Percentiles rank a stretch among this genome's conserved stretches.
These are phyloP conservation scores for Hepsetus odoe DNA, from an alignment of 2,113 vertebrate genomes.

Conservation along the genomic window DNA sequence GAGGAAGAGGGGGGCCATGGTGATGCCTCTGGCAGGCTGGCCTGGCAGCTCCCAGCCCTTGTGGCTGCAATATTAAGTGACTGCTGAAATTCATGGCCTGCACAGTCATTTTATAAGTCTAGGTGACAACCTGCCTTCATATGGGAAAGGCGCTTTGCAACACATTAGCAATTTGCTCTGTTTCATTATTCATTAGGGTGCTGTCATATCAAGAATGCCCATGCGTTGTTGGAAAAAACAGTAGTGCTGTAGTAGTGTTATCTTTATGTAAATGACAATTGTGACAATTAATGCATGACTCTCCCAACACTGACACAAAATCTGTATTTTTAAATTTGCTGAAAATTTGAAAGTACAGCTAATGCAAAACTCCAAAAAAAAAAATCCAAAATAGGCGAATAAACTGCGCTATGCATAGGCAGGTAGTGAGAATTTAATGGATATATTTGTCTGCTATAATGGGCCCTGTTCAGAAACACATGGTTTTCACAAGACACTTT, in stretches of 20 bases:
- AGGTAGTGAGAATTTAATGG: conserved; percentile 27
- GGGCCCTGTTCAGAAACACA: conserved; percentile 25
- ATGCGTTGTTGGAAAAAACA: conserved; percentile 24
- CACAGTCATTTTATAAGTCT: conserved; percentile 72
- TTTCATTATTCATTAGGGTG: conserved; percentile 41
- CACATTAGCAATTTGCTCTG: conserved; percentile 73
- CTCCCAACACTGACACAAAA: conserved; percentile 1
- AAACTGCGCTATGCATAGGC: conserved; percentile 5
- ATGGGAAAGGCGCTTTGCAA: conserved; percentile 44
- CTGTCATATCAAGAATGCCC: background rate
- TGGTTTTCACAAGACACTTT: background rate
- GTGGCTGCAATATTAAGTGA: conserved; percentile 69
- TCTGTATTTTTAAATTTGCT: conserved; percentile 6
- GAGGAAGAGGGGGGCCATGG: conserved; percentile 42
- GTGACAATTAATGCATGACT: background rate
- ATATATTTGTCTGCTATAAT: conserved; percentile 15
- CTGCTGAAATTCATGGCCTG: conserved; percentile 55
- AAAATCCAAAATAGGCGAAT: conserved; percentile 28
- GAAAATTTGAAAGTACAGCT: conserved; percentile 21
- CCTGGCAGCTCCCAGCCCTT: conserved; percentile 75
- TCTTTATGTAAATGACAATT: background rate
- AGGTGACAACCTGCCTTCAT: conserved; percentile 83
- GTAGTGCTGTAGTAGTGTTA: background rate
- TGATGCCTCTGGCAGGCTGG: conserved; percentile 77
- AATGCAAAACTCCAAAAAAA: background rate